These are phyloP conservation scores for Drosophila kohkoa DNA, from an alignment of 1,140 invertebrate genomes.

Conservation along the genomic window DNA sequence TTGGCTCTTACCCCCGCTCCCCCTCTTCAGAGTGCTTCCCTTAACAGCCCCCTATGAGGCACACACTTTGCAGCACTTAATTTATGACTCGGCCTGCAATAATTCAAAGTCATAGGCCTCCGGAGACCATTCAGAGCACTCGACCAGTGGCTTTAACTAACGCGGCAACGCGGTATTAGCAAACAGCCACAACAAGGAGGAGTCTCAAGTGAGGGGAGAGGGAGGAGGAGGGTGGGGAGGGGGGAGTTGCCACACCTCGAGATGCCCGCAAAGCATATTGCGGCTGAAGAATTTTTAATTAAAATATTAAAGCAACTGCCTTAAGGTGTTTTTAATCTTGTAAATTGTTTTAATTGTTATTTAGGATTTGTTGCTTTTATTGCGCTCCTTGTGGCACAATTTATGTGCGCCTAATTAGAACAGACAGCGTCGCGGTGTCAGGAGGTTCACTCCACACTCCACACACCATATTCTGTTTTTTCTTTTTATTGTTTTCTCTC, in stretches of 20 bases:
- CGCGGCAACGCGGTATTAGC: conserved; percentile 18
- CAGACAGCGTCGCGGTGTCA: conserved; percentile 67
- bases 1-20: not conserved
- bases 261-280: conserved; percentile 46
- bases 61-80: conserved; percentile 66
- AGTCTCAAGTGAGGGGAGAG: not conserved
- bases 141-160: conserved; percentile 51
- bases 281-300: conserved; percentile 78
- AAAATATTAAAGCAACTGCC: conserved; percentile 80
- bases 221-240: not conserved
- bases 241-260: conserved; percentile 23
- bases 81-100: conserved; percentile 80
- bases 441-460: conserved; percentile 10
- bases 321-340: conserved; percentile 82
- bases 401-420: conserved; percentile 79
- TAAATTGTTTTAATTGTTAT: conserved; percentile 83
- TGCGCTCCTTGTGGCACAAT: conserved; percentile 57
- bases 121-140: conserved; percentile 73
- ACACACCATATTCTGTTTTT: not conserved
- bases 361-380: conserved; percentile 73
- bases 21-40: not conserved
- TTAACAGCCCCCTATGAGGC: conserved; percentile 19
- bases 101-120: conserved; percentile 83
- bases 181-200: not conserved
- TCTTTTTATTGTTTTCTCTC: conserved; percentile 15